Base-by-base conservation (phyloP, 2,888 invertebrate species). In the Cryptophagus acutangulus region DNA sequence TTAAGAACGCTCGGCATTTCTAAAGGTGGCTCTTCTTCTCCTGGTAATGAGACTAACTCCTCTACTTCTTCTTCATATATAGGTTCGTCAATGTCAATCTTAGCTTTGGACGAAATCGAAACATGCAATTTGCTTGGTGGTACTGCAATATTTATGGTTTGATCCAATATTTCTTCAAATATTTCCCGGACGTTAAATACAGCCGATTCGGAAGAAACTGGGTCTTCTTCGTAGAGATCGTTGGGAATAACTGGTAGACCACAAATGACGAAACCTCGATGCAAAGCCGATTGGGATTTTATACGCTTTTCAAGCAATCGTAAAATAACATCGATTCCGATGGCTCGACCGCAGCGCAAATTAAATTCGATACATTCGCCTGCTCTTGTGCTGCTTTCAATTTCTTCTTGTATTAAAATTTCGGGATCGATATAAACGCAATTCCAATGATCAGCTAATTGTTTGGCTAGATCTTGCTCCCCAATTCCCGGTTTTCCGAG, bases 231-330 rank as follows among this genome's bases (percentile, higher is more conserved):
- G 39, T 66, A 62, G 4, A 67, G 43, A 38, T 63, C 56, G 34
- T 73, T 71, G 2, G 74, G 71, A n/a, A 81, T 70, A 24, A 83
- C 59, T 13, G 84, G 84, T 45, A 83, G 66, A 4, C 81, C 82
- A 41, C 78, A 77, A 48, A 83, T 62, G 2, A 84, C 72, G 69
- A 78, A 82, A 5, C 83, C 84, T 56, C 78, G 69, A 54, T 81
- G 77, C 51, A 67, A 60, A 10, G 77, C 70, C 16, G 72, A 70
- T 40, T 72, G 69, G 13, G 73, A 72, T 33, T 70, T 62, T 1
- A 80, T 47, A 55, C 78, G 75, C 36, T 64, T 65, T 49, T 75
- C 69, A 8, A 82, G 60, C 13, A 81, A 65, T 45, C 71, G 59
- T 34, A 78, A 51, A 17, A 81, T 66, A 2, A 71, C 61, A 48